A percentile compares a stretch with the other conserved stretches of the same genome.
phyloP scores from a whole-genome alignment of 2,113 vertebrate genomes.

The Fulmarus glacialis region DNA sequence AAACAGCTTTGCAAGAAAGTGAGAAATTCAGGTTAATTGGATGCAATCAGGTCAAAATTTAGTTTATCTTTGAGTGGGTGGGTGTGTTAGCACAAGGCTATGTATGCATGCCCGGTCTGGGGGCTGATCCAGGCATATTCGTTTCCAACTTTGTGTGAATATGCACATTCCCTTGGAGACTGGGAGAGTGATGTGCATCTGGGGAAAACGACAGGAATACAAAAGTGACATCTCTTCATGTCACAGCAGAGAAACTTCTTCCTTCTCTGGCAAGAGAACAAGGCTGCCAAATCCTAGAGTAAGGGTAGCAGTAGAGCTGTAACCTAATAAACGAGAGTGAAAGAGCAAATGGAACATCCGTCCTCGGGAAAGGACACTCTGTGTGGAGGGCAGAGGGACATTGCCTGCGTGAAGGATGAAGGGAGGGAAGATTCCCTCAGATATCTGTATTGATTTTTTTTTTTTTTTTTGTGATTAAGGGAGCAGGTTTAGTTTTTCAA shows the following conservation, averaged over 20 bases:
- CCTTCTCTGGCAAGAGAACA: neutral
- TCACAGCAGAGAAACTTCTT: conserved; percentile 21
- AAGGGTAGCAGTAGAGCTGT: neutral
- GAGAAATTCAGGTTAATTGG: conserved; percentile 77
- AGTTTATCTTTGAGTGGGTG: conserved; percentile 69
- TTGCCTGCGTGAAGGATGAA: neutral
- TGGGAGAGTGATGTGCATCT: conserved; percentile 22
- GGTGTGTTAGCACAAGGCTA: conserved; percentile 45
- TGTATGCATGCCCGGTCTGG: conserved; percentile 22
- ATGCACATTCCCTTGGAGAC: conserved; percentile 27
- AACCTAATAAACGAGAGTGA: neutral
- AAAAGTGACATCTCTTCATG: conserved; percentile 26
- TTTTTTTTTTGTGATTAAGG: neutral
- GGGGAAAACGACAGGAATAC: neutral
- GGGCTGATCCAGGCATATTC: conserved; percentile 31
- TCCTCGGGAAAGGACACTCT: neutral
- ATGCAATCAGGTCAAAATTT: conserved; percentile 71
- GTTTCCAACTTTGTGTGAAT: conserved; percentile 23
- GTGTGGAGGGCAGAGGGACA: neutral
- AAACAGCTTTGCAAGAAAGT: conserved; percentile 58
- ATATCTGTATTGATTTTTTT: neutral
- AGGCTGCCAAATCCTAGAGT: neutral
- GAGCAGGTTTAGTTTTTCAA: neutral
- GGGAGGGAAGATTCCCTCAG: neutral
- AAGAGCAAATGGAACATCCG: neutral